A percentile compares a stretch with the other conserved stretches of the same genome.
Evolutionary conservation across 1,140 invertebrate species (phyloP).

Genomic region (Drosophila insularis): DNA sequence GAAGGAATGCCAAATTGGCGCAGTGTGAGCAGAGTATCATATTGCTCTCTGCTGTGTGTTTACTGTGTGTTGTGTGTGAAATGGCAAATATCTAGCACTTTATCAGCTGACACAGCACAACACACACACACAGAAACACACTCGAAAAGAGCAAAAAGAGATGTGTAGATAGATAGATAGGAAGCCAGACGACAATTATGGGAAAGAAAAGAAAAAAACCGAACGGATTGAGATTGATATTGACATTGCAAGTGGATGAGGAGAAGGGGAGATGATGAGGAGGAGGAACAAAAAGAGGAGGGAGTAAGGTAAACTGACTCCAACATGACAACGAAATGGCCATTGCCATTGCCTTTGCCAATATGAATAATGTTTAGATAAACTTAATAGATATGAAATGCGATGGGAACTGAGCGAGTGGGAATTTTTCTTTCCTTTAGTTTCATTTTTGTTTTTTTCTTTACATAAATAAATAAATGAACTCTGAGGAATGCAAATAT

Average conservation of each 20-base stretch:
- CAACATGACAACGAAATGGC: background rate
- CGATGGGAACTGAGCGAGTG: background rate
- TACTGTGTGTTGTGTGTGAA: conserved; percentile 26
- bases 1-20: conserved; percentile 9
- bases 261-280: no score
- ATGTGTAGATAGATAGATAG: conserved; percentile 1
- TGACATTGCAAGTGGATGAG: background rate
- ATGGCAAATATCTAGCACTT: conserved; percentile 44
- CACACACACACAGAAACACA: background rate
- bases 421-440: no score
- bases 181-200: conserved; percentile 17
- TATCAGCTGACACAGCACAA: conserved; percentile 39
- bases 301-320: background rate
- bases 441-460: background rate
- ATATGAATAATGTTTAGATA: background rate
- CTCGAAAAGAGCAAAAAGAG: conserved; percentile 8
- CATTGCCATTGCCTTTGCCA: background rate
- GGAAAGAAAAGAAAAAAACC: background rate
- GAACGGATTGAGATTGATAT: conserved; percentile 9
- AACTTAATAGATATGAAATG: background rate
- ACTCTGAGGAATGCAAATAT: background rate
- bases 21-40: background rate
- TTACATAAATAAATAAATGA: conserved; percentile 2
- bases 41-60: conserved; percentile 7
- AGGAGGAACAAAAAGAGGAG: no score